A percentile compares a stretch with the other conserved stretches of the same genome.
These are phyloP conservation scores for Scaptodrosophila latifasciaeformis DNA, from an alignment of 2,888 invertebrate genomes.

Conservation along the genomic window DNA sequence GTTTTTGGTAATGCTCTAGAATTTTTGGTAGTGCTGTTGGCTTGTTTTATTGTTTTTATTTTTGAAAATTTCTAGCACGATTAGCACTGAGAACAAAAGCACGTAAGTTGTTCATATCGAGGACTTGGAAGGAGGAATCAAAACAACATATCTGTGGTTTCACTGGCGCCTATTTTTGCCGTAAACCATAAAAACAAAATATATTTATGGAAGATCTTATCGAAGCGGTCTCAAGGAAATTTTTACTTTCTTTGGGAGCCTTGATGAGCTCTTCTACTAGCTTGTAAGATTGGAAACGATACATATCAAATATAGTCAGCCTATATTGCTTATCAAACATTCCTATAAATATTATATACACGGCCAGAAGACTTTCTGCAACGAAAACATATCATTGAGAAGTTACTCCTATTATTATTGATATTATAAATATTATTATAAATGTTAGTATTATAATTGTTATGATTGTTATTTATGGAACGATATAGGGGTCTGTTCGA, in stretches of 20 bases:
- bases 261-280: slow-evolving; percentile 36
- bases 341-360: slow-evolving; percentile 45
- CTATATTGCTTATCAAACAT: slow-evolving; percentile 38
- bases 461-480: not conserved
- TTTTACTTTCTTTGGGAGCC: no score
- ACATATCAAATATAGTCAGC: slow-evolving; percentile 52
- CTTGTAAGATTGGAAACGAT: slow-evolving; percentile 53
- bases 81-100: no score
- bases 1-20: not conserved
- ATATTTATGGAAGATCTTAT: no score
- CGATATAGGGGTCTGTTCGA: not conserved
- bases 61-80: no score
- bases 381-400: slow-evolving; percentile 74
- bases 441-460: slow-evolving; percentile 11
- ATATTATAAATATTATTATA: not conserved
- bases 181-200: no score
- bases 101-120: slow-evolving; percentile 2
- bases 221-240: no score
- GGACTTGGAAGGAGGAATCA: not conserved
- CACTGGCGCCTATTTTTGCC: no score
- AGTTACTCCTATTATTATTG: slow-evolving; percentile 46
- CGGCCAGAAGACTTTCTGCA: slow-evolving; percentile 69
- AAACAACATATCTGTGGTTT: no score
- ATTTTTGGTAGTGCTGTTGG: no score
- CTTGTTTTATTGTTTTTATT: no score